Conservation (phyloP, 2,888 invertebrate genomes). For the Drosophila tripunctata region DNA sequence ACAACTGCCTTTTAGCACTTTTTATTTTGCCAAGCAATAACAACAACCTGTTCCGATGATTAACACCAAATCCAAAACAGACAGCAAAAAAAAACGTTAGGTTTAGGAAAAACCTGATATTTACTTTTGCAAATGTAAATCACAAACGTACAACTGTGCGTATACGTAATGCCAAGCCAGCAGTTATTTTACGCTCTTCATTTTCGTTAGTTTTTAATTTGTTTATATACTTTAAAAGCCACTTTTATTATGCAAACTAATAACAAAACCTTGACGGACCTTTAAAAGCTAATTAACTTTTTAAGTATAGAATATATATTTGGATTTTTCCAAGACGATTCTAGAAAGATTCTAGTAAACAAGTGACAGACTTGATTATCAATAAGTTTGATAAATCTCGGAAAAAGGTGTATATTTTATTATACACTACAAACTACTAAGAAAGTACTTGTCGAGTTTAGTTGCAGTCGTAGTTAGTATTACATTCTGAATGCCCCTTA, state of each 20-base stretch:
- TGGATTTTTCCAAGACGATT: not conserved
- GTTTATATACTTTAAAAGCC: not conserved
- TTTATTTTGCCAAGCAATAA: conserved; percentile 18
- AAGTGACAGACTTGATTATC: not conserved
- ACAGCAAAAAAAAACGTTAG: conserved; percentile 9
- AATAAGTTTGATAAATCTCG: not conserved
- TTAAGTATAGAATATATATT: not conserved
- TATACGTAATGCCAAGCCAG: conserved; percentile 35
- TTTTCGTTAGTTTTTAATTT: not conserved
- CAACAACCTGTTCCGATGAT: conserved; percentile 52
- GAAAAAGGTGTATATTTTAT: not conserved
- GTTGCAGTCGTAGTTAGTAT: not conserved
- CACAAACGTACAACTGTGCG: conserved; percentile 14
- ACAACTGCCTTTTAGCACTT: conserved; percentile 58
- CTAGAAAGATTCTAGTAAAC: no score
- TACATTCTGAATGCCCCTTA: not conserved
- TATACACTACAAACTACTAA: no score
- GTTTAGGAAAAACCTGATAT: conserved; percentile 40
- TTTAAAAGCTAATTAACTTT: conserved; percentile 14
- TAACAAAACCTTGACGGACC: conserved; percentile 1
- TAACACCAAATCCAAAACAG: conserved; percentile 52
- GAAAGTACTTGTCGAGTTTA: not conserved
- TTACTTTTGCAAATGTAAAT: conserved; percentile 14
- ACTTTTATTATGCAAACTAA: conserved; percentile 12
- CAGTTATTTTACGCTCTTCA: conserved; percentile 19